phyloP scores from a whole-genome alignment of 1,140 invertebrate species.

The Wasmannia auropunctata region DNA sequence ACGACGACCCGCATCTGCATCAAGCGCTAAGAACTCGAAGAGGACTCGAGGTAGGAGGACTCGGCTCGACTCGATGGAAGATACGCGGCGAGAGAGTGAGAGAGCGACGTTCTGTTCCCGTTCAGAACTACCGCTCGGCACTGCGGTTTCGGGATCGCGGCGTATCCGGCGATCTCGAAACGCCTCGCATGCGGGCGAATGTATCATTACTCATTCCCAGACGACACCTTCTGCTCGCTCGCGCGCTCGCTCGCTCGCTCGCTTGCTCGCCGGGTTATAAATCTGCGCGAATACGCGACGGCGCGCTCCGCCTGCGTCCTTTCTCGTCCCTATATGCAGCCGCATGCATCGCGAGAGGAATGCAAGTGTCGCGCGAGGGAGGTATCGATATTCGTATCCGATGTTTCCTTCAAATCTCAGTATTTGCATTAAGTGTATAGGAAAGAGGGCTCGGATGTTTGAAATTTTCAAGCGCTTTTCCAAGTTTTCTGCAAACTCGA shows the following conservation, averaged over 20 bases:
- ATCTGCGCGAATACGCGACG: conserved; percentile 71
- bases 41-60: conserved; percentile 16
- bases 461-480: background rate
- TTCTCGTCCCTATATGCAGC: conserved; percentile 45
- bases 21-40: conserved; percentile 47
- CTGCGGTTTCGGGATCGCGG: conserved; percentile 67
- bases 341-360: conserved; percentile 51
- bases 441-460: background rate
- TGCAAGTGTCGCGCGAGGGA: conserved; percentile 46
- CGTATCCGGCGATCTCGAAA: conserved; percentile 73
- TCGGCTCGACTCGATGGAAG: conserved; percentile 60
- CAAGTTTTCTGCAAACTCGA: background rate
- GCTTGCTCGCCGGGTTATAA: conserved; percentile 72
- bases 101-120: conserved; percentile 61
- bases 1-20: conserved; percentile 57
- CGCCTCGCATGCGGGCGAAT: conserved; percentile 75
- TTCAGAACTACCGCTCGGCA: conserved; percentile 61
- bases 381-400: conserved; percentile 45
- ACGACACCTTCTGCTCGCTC: conserved; percentile 72
- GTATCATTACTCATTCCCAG: conserved; percentile 77
- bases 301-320: conserved; percentile 29
- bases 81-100: conserved; percentile 61
- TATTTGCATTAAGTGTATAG: conserved; percentile 20
- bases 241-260: conserved; percentile 64
- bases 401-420: conserved; percentile 51